Conservation (phyloP, 2,113 vertebrate genomes). For the Cygnus buccinator region DNA sequence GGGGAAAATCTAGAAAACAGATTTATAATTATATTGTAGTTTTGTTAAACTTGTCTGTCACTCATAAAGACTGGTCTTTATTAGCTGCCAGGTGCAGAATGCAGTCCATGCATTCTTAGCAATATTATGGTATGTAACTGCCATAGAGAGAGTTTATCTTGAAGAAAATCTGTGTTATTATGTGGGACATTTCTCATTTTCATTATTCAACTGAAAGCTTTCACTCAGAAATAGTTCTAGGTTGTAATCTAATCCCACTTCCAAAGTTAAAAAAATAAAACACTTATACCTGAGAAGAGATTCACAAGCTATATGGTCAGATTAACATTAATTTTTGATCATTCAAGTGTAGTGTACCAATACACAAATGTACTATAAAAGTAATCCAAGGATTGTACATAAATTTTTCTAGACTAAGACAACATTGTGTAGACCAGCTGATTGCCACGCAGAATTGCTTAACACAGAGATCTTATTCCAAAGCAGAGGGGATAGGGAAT, state of each 20-base stretch:
- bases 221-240: not conserved
- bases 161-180: not conserved
- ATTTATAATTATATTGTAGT: not conserved
- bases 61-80: not conserved
- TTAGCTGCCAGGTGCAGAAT: not conserved
- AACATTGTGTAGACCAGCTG: not conserved
- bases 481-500: not conserved
- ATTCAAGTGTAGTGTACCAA: not conserved
- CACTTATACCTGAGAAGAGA: not conserved
- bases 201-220: not conserved
- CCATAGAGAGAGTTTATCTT: not conserved
- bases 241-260: not conserved
- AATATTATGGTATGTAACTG: not conserved
- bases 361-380: not conserved
- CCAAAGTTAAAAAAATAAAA: not conserved
- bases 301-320: not conserved
- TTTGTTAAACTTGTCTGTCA: not conserved
- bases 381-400: not conserved
- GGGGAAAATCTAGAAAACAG: not conserved
- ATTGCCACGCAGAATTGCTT: not conserved
- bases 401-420: not conserved
- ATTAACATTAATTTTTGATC: not conserved
- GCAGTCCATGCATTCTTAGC: not conserved
- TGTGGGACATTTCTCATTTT: not conserved
- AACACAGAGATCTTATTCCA: not conserved